phyloP scores from a whole-genome alignment of 2,888 invertebrate species.

The Nephrotoma flavescens region DNA sequence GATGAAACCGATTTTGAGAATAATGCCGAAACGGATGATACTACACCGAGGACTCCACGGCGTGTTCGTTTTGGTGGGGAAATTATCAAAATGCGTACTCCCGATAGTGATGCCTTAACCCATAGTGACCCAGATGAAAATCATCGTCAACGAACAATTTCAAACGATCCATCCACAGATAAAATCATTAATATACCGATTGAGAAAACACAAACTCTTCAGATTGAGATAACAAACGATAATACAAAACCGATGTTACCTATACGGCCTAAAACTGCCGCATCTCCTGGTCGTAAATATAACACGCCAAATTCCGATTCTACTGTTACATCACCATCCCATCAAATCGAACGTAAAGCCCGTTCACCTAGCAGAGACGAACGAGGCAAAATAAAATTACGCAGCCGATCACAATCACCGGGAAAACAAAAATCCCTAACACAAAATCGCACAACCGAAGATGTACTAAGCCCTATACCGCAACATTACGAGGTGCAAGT shows the following conservation, averaged over 20 bases:
- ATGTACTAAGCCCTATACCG: slow-evolving; percentile 30
- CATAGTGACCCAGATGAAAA: slow-evolving; percentile 39
- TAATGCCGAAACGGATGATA: slow-evolving; percentile 23
- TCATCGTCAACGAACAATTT: slow-evolving; percentile 4
- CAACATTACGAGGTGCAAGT: slow-evolving; percentile 50
- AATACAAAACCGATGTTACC: slow-evolving; percentile 25
- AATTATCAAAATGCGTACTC: slow-evolving; percentile 69
- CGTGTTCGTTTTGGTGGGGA: slow-evolving; percentile 79
- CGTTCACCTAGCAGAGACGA: background rate
- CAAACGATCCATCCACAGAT: background rate
- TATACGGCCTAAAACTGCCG: slow-evolving; percentile 9
- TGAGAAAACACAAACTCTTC: background rate
- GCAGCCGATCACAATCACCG: slow-evolving; percentile 16
- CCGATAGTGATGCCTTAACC: slow-evolving; percentile 61
- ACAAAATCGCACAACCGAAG: slow-evolving; percentile 35
- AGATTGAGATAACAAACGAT: slow-evolving; percentile 27
- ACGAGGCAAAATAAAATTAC: background rate
- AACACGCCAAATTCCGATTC: background rate
- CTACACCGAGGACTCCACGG: slow-evolving; percentile 43
- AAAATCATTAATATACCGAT: background rate
- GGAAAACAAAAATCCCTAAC: slow-evolving; percentile 19
- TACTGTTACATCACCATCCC: background rate
- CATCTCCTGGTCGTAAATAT: background rate
- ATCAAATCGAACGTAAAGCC: background rate
- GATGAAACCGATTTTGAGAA: slow-evolving; percentile 32